Conservation (phyloP, 2,888 invertebrate genomes). For the Acleris literana region DNA sequence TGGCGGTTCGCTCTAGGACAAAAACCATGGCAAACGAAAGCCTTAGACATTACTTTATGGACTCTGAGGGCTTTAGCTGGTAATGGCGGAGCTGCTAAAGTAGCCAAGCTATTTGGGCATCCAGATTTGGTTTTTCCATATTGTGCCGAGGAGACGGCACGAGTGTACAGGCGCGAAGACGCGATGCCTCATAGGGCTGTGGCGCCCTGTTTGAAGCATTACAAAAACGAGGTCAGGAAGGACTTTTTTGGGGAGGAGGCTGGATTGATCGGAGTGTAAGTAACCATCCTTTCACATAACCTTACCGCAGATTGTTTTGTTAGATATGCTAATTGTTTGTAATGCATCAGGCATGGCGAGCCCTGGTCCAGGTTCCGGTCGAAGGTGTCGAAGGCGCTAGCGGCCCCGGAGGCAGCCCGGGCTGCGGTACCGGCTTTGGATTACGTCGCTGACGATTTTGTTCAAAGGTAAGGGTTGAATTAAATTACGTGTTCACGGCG, state of each 20-base stretch:
- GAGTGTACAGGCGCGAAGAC: slow-evolving; percentile 88
- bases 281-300: slow-evolving; percentile 42
- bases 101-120: slow-evolving; percentile 89
- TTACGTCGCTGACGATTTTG: slow-evolving; percentile 89
- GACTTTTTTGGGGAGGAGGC: slow-evolving; percentile 89
- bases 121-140: slow-evolving; percentile 89
- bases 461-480: slow-evolving; percentile 80
- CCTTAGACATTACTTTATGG: slow-evolving; percentile 79
- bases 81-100: slow-evolving; percentile 82
- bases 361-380: slow-evolving; percentile 93
- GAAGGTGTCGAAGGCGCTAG: slow-evolving; percentile 92
- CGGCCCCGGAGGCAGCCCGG: slow-evolving; percentile 90
- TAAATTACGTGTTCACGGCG: background rate
- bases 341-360: slow-evolving; percentile 89
- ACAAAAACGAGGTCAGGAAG: slow-evolving; percentile 86
- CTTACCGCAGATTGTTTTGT: background rate
- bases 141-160: slow-evolving; percentile 88
- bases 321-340: slow-evolving; percentile 28
- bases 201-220: slow-evolving; percentile 88
- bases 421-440: slow-evolving; percentile 89
- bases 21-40: slow-evolving; percentile 79
- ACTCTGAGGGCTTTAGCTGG: slow-evolving; percentile 76
- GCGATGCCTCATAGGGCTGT: slow-evolving; percentile 88
- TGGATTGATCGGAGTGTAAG: slow-evolving; percentile 90
- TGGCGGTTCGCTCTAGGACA: slow-evolving; percentile 89